Base-by-base conservation (phyloP, 2,888 invertebrate genomes). In the Micoletzkya japonica region DNA sequence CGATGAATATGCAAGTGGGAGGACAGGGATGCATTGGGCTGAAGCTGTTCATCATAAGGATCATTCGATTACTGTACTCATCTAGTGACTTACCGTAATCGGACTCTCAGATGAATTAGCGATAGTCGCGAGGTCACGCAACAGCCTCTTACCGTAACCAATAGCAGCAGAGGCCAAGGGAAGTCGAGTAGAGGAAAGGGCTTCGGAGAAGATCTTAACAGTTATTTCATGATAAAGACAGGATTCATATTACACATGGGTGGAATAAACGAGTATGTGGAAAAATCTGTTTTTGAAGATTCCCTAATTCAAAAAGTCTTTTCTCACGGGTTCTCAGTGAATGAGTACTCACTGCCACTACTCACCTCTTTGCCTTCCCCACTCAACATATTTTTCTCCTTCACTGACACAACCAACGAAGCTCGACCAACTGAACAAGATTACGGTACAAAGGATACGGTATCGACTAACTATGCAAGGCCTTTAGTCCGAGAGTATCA, bases 401-500 rank as follows among this genome's bases (percentile, higher is more conserved):
- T 70, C 7, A 79, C 73, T 2, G 73, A 30, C 0, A 73, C 71
- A 0, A 69, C 68, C 7, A 79, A 28, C 34, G 74, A 61, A 34
- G 78, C 36, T 37, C 57, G 70, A 49, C 77, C 76, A 37, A 77
- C 76, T 76, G 70, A n/a, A 74, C 70, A 34, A 52, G 30, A 28
- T 17, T 56, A 56, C 26, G 3, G 20, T 56, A 56, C 6, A n/a
- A 7, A 54, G 10, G 54, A 54, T 54, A 54, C 54, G 7, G 17
- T 44, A 44, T 58, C 32, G 44, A 44, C 44, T 44, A 44, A 74
- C 77, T 44, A 44, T 80, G 72, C 10, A 74, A 36, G 1, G 73
- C 78, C 68, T 76, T 77, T 49, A 80, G 61, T 30, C 80, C 80
- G 39, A 78, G 44, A 0, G 76, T 77, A 30, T 73, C 72, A 20